Evolutionary conservation across 2,888 invertebrate species (phyloP).

Genomic region (Bellardia pandia): DNA sequence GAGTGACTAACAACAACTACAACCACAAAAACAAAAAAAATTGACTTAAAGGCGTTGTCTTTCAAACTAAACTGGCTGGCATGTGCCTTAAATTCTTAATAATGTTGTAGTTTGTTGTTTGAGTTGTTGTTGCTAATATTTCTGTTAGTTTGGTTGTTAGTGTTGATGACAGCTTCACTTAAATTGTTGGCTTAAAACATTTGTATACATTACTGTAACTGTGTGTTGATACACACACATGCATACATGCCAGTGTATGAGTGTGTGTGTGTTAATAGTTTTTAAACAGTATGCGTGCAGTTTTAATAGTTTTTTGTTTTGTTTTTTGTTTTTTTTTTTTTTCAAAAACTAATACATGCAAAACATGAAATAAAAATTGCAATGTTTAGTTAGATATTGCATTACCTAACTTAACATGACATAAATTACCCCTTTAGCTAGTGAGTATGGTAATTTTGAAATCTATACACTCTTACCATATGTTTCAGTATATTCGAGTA

Average conservation of each 20-base stretch:
- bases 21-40: conserved; percentile 12
- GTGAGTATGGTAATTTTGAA: conserved; percentile 67
- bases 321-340: neutral
- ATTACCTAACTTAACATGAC: conserved; percentile 72
- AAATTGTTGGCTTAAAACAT: conserved; percentile 55
- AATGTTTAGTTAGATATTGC: conserved; percentile 62
- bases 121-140: conserved; percentile 29
- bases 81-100: conserved; percentile 72
- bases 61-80: conserved; percentile 61
- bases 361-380: conserved; percentile 44
- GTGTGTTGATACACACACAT: neutral
- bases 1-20: neutral
- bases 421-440: conserved; percentile 72
- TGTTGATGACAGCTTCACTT: conserved; percentile 71
- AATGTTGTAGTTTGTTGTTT: conserved; percentile 68
- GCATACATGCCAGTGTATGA: neutral
- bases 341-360: conserved; percentile 16
- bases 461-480: conserved; percentile 15
- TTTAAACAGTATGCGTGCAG: conserved; percentile 17
- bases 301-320: conserved; percentile 30
- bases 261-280: neutral
- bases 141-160: conserved; percentile 51
- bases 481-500: neutral
- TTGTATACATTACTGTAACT: conserved; percentile 4
- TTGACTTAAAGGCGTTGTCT: conserved; percentile 68